Evolutionary conservation across 35 echinoderm and acorn worm species (phyloP), one percentile per base, ranked within the genome.

Genomic region (Apostichopus japonicus): DNA sequence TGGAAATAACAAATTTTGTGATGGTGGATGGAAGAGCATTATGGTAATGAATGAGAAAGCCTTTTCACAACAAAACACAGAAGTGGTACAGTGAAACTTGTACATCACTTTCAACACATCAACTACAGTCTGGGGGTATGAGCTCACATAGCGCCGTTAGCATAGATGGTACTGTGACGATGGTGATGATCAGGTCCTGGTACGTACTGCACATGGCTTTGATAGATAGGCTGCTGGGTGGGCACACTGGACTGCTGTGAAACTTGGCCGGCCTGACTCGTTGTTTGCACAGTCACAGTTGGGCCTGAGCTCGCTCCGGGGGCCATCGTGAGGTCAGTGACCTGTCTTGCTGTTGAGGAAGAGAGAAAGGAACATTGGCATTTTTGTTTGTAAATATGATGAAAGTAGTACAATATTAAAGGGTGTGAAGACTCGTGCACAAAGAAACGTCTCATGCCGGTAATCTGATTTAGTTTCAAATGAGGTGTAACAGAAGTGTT

Each of bases 121-220:
- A 89, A 89, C 59, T 72, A 89, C 86, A 19, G 1, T 89, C 86
- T 89, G 67, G 86, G 86, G 86, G 86, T 84, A 89, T 89, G 86
- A 95, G 93, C 97, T 98, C 94, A 98, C 97, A 98, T 98, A 93
- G 97, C 95, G 94, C 97, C 97, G 88, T 98, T 98, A 96, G 97
- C 97, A 94, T 94, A 98, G 94, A 98, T 98, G 94, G 97, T 84
- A 96, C 89, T 97, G 86, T 94, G 77, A 90, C 86, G 86, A 89
- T 89, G 83, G 54, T 90, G 91, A 54, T 96, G 94, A 90, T 94
- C 97, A n/a, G 90, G 79, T 65, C 93, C 97, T 52, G 92, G 82
- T 94, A 98, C 95, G 93, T 96, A 98, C 94, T 98, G 97, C 94
- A 98, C 93, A 88, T 96, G 97, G 57, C 95, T 95, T 88, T 94